Evolutionary conservation across 1,140 invertebrate genomes (phyloP).

Genomic region (Periplaneta americana): DNA sequence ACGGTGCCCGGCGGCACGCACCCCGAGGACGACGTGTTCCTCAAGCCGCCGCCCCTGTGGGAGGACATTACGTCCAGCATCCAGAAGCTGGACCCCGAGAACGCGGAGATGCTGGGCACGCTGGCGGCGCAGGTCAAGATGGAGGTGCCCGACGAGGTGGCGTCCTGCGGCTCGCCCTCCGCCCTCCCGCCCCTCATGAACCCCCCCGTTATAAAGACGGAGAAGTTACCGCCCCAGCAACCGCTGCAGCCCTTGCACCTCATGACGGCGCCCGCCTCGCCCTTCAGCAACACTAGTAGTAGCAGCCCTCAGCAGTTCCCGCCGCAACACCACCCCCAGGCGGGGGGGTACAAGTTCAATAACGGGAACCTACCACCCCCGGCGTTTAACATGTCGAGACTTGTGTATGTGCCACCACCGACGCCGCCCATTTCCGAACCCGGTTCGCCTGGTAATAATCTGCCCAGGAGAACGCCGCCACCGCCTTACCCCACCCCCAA

Average conservation of each 20-base stretch:
- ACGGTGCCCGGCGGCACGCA: constrained; percentile 36
- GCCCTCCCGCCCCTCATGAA: constrained; percentile 31
- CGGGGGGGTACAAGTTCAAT: constrained; percentile 27
- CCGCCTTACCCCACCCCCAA: constrained; percentile 50
- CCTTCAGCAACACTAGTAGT: constrained; percentile 31
- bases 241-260: constrained; percentile 36
- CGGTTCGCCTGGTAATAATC: constrained; percentile 57
- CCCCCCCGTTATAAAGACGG: constrained; percentile 54
- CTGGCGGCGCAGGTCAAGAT: constrained; percentile 51
- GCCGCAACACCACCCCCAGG: constrained; percentile 33
- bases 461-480: constrained; percentile 49
- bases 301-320: constrained; percentile 20
- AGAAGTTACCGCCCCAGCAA: constrained; percentile 33
- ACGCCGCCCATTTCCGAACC: constrained; percentile 80
- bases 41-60: constrained; percentile 76
- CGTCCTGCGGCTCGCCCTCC: background rate
- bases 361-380: constrained; percentile 30
- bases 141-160: constrained; percentile 58
- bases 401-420: constrained; percentile 72
- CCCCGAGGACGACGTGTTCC: constrained; percentile 72
- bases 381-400: constrained; percentile 39
- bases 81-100: constrained; percentile 81
- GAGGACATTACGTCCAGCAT: constrained; percentile 85
- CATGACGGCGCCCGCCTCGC: constrained; percentile 33
- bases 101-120: constrained; percentile 74